Evolutionary conservation across 2,888 invertebrate genomes (phyloP).

Genomic region (Nephrotoma flavescens): DNA sequence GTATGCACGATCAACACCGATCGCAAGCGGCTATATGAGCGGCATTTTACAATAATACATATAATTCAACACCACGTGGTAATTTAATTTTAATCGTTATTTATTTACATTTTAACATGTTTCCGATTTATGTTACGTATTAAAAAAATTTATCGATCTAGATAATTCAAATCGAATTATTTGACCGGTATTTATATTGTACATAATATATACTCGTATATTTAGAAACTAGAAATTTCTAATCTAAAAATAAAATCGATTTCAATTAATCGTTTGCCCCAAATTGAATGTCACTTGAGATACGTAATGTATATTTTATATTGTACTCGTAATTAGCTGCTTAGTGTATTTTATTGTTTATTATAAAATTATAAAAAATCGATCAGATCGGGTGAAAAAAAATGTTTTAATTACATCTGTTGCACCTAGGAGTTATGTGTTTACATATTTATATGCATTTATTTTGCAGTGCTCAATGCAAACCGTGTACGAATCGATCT

Average conservation of each 20-base stretch:
- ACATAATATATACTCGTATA: no score
- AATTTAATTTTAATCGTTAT: not conserved
- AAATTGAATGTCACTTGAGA: not conserved
- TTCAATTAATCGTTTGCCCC: not conserved
- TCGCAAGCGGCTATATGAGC: not conserved
- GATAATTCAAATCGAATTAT: not conserved
- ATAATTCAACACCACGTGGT: not conserved
- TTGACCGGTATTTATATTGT: not conserved
- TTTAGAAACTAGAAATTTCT: not conserved
- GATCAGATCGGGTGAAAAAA: not conserved
- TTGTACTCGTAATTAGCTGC: no score
- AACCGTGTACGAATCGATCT: not conserved
- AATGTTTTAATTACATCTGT: not conserved
- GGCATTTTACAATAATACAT: not conserved
- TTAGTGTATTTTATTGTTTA: not conserved
- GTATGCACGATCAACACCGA: not conserved
- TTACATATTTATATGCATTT: not conserved
- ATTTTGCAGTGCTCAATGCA: not conserved
- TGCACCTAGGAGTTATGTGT: not conserved
- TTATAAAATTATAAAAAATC: not conserved
- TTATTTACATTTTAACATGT: not conserved
- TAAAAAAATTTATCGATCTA: not conserved
- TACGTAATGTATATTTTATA: not conserved
- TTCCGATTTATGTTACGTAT: not conserved
- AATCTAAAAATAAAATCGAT: not conserved